A percentile compares a stretch with the other conserved stretches of the same genome.
Conservation (phyloP, 2,888 invertebrate genomes). For the Perizoma affinitatum region DNA sequence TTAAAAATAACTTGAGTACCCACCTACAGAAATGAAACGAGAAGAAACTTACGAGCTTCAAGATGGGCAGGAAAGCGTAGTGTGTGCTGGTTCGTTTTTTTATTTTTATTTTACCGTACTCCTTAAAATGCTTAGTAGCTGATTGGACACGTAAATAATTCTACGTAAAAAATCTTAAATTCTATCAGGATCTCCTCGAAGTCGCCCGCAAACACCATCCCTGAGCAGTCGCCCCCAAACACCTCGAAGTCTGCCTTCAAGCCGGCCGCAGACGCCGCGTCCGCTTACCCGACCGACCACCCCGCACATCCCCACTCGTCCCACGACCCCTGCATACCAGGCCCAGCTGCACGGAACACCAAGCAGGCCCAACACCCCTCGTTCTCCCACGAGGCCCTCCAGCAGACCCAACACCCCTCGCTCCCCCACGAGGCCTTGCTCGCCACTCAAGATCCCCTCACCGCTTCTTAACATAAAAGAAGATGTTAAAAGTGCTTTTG, state of each 20-base stretch:
- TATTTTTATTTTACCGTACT: neutral
- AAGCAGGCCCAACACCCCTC: slow-evolving; percentile 11
- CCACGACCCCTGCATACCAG: slow-evolving; percentile 54
- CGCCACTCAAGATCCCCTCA: slow-evolving; percentile 20
- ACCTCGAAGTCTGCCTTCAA: slow-evolving; percentile 50
- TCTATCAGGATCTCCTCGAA: slow-evolving; percentile 12
- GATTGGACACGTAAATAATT: neutral
- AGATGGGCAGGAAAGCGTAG: slow-evolving; percentile 43
- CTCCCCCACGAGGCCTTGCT: slow-evolving; percentile 26
- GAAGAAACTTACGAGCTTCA: slow-evolving; percentile 25
- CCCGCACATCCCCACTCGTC: slow-evolving; percentile 58
- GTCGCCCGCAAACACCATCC: slow-evolving; percentile 37
- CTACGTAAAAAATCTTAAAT: too few species aligned
- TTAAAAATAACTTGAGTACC: too few species aligned
- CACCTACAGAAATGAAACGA: slow-evolving; percentile 24
- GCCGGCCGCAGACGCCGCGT: slow-evolving; percentile 62
- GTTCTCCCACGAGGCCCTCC: slow-evolving; percentile 23
- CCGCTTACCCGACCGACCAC: slow-evolving; percentile 56
- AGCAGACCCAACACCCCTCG: slow-evolving; percentile 49
- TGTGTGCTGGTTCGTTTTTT: slow-evolving; percentile 12
- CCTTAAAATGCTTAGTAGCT: too few species aligned
- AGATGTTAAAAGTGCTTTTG: slow-evolving; percentile 54
- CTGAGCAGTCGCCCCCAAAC: slow-evolving; percentile 37
- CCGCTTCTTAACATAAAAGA: slow-evolving; percentile 24
- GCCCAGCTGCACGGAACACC: neutral